A percentile compares a stretch with the other conserved stretches of the same genome.
phyloP scores from a whole-genome alignment of 2,113 vertebrate species.

The Notothenia coriiceps region DNA sequence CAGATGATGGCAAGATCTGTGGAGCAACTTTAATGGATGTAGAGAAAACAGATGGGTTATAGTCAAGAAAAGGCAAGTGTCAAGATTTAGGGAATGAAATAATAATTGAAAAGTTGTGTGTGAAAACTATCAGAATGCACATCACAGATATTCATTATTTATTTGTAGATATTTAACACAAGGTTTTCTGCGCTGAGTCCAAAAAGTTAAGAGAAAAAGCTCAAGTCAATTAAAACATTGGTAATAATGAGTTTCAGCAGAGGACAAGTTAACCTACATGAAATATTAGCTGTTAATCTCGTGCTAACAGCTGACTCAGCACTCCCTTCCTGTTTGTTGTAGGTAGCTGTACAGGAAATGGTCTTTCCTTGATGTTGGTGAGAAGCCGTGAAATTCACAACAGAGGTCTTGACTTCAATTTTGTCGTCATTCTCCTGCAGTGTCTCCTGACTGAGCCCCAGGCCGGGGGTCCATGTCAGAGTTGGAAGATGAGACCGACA shows the following conservation, averaged over 20 bases:
- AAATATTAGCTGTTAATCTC: slow-evolving; percentile 13
- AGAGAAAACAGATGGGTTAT: neutral
- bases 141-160: no score
- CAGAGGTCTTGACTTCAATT: slow-evolving; percentile 48
- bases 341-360: slow-evolving; percentile 56
- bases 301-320: neutral
- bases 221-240: neutral
- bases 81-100: neutral
- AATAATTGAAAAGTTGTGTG: neutral
- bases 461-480: slow-evolving; percentile 57
- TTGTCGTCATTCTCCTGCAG: slow-evolving; percentile 47
- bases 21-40: slow-evolving; percentile 21
- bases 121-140: neutral
- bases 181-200: neutral
- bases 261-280: slow-evolving; percentile 18
- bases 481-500: slow-evolving; percentile 57
- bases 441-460: slow-evolving; percentile 40
- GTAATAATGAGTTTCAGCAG: neutral
- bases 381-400: slow-evolving; percentile 64
- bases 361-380: slow-evolving; percentile 32
- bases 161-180: no score
- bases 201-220: neutral
- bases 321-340: slow-evolving; percentile 40
- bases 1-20: slow-evolving; percentile 38
- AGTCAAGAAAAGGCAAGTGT: neutral